Evolutionary conservation across 2,888 invertebrate genomes (phyloP).

Genomic region (Caenorhabditis sulstoni): DNA sequence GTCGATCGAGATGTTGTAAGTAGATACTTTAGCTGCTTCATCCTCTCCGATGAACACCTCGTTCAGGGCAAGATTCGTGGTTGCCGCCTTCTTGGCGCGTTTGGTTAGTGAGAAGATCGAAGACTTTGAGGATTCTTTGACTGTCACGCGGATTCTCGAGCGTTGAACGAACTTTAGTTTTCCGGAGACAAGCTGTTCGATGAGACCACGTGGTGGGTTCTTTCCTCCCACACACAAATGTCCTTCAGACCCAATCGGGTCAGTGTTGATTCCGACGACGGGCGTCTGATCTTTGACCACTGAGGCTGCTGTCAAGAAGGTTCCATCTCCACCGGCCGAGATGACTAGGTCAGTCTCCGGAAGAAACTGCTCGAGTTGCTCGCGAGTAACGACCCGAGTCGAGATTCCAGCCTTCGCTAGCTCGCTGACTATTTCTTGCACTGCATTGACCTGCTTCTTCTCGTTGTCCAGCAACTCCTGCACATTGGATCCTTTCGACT

Average conservation of each 20-base stretch:
- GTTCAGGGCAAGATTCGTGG: conserved; percentile 93
- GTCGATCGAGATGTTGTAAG: conserved; percentile 83
- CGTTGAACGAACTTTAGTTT: conserved; percentile 87
- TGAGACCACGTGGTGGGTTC: conserved; percentile 71
- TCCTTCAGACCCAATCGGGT: conserved; percentile 79
- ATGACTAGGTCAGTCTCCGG: conserved; percentile 75
- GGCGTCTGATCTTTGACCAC: conserved; percentile 72
- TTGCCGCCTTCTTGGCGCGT: conserved; percentile 28
- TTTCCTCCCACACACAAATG: conserved; percentile 79
- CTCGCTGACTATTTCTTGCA: conserved; percentile 61
- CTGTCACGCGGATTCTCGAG: conserved; percentile 90
- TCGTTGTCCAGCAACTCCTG: conserved; percentile 60
- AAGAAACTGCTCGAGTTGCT: conserved; percentile 64
- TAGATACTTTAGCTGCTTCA: conserved; percentile 87
- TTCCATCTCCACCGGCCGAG: conserved; percentile 80
- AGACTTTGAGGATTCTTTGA: conserved; percentile 82
- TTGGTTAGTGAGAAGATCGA: conserved; percentile 54
- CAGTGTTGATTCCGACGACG: conserved; percentile 80
- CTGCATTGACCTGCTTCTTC: conserved; percentile 63
- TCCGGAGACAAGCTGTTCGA: conserved; percentile 84
- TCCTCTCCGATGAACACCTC: conserved; percentile 98
- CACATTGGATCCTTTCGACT: conserved; percentile 58
- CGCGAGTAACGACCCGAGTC: conserved; percentile 62
- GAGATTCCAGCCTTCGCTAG: conserved; percentile 64
- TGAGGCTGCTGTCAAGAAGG: conserved; percentile 77